Evolutionary conservation across 2,888 invertebrate species (phyloP), one percentile per base, ranked within the genome.

Genomic region (Ametastegia equiseti): DNA sequence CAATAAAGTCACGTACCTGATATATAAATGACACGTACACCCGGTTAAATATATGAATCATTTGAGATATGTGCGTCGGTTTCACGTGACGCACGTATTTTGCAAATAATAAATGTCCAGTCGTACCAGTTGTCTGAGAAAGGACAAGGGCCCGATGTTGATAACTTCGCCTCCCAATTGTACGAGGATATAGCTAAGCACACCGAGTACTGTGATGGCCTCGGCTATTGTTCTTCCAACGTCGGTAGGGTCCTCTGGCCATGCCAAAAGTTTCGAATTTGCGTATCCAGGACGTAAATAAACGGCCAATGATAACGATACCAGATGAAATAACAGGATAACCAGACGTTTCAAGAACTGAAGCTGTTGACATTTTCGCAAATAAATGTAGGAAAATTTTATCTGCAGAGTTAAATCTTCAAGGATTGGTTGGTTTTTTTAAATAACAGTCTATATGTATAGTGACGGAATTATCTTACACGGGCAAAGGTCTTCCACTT

Each of bases 401-500:
- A 23, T 67, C 86, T 90, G 90, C n/a, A 83, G 54, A 80, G 80
- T n/a, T 39, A 54, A 82, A 33, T 75, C 36, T 27, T 0, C 7
- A 19, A 39, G 57, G 73, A 78, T 63, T 13, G 23, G 23, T 30
- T 83, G n/a, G 6, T 19, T n/a, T 80, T 30, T 80, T 5, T 36
- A 50, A 54, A 47, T 9, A 6, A 7, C 60, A 27, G 5, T 80
- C 80, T 65, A 54, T 19, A 39, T 9, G 19, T 11, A 77, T 63
- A 33, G 39, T 50, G n/a, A 5, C 39, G 30, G 42, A 30, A 80
- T 81, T 47, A 42, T 82, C 92, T 89, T 93, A 97, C 97, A 93
- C 97, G 95, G 36, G 98, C 99, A 93, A 98, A 99, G 0, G 98
- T 98, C 92, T 99, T 99, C 99, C 99, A 99, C 92, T 99, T 99